Conservation (phyloP, 2,888 invertebrate genomes). For the Malthinus seriepunctatus region DNA sequence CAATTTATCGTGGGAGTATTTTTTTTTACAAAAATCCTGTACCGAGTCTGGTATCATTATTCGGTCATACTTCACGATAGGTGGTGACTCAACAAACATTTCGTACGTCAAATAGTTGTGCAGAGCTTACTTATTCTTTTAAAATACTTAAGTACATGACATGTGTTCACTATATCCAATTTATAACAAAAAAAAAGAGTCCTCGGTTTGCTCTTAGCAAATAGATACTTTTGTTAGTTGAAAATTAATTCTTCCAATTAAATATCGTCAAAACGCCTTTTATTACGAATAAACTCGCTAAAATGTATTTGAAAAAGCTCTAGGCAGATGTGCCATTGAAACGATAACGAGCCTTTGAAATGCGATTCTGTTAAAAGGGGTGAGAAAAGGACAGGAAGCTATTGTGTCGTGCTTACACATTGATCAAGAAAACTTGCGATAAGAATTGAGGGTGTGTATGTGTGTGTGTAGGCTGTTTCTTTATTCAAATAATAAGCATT, state of each 20-base stretch:
- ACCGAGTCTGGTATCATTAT: too few relatives aligned
- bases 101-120: too few relatives aligned
- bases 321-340: constrained; percentile 14
- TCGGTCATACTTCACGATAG: too few relatives aligned
- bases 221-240: too few relatives aligned
- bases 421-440: constrained; percentile 31
- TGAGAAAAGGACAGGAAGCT: constrained; percentile 18
- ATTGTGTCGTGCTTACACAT: constrained; percentile 31
- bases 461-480: constrained; percentile 14
- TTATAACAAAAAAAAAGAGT: too few relatives aligned
- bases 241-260: too few relatives aligned
- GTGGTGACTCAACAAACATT: too few relatives aligned
- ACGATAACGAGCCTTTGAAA: constrained; percentile 16
- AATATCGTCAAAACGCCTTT: not conserved
- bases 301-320: constrained; percentile 11
- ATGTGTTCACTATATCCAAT: too few relatives aligned
- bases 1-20: not conserved
- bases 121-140: too few relatives aligned
- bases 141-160: too few relatives aligned
- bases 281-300: not conserved
- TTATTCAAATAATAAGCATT: constrained; percentile 39
- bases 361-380: constrained; percentile 13
- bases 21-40: not conserved
- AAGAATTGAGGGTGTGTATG: constrained; percentile 26
- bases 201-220: too few relatives aligned